A percentile compares a stretch with the other conserved stretches of the same genome.
Evolutionary conservation across 2,113 vertebrate genomes (phyloP).

Genomic region (Paralichthys olivaceus): DNA sequence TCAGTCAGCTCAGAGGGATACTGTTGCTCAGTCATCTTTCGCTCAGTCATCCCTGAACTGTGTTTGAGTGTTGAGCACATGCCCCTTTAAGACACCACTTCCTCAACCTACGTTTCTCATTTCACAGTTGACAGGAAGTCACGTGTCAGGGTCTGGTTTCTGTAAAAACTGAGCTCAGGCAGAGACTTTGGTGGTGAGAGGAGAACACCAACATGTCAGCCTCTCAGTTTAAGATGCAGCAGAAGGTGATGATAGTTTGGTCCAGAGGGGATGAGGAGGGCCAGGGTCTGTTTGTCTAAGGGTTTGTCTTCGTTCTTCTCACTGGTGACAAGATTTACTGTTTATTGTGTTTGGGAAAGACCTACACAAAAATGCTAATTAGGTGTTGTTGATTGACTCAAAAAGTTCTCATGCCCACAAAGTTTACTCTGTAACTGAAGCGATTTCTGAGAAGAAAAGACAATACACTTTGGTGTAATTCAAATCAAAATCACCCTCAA

Average conservation of each 20-base stretch:
- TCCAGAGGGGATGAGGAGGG: too few species aligned
- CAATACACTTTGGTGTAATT: background rate
- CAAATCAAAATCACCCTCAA: background rate
- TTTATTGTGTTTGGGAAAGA: background rate
- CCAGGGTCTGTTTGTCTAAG: too few species aligned
- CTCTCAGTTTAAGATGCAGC: background rate
- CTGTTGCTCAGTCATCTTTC: slow-evolving; percentile 51
- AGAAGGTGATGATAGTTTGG: background rate
- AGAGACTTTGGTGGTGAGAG: background rate
- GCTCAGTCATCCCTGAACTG: slow-evolving; percentile 49
- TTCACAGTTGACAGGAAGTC: slow-evolving; percentile 26
- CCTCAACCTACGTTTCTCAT: background rate
- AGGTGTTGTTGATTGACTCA: background rate
- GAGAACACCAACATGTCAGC: background rate
- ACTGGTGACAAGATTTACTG: too few species aligned
- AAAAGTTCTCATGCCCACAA: slow-evolving; percentile 8
- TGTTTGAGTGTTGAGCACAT: slow-evolving; percentile 26
- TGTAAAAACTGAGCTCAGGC: slow-evolving; percentile 16
- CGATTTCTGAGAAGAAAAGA: slow-evolving; percentile 2
- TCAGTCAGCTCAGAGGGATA: slow-evolving; percentile 31
- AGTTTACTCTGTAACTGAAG: background rate
- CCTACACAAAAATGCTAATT: slow-evolving; percentile 17
- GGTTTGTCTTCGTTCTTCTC: too few species aligned
- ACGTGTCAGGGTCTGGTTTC: slow-evolving; percentile 33
- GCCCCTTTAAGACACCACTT: slow-evolving; percentile 15